Conservation (phyloP, 2,888 invertebrate species). For the Drosophila formosana region DNA sequence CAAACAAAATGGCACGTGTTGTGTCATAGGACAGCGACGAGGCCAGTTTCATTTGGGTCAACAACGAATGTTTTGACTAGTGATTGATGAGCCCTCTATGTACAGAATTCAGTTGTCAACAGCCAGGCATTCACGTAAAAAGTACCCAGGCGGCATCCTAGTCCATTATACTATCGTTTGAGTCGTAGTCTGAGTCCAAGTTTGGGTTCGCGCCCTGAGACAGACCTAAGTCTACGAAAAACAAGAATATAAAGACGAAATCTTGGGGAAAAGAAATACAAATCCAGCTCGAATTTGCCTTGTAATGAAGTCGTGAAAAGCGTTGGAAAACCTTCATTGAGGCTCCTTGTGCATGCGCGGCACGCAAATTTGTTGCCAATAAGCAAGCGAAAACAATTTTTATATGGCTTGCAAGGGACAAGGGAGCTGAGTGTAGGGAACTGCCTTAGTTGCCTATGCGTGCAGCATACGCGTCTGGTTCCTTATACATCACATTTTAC, state of each 20-base stretch:
- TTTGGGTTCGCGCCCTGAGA: constrained; percentile 9
- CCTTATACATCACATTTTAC: constrained; percentile 37
- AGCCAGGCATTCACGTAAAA: constrained; percentile 48
- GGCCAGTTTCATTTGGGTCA: constrained; percentile 53
- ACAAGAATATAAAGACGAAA: constrained; percentile 5
- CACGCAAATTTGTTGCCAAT: constrained; percentile 79
- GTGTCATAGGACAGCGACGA: constrained; percentile 22
- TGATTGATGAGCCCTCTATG: constrained; percentile 60
- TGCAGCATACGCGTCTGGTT: constrained; percentile 60
- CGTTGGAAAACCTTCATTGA: constrained; percentile 15
- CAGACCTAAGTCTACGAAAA: constrained; percentile 13
- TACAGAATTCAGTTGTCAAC: constrained; percentile 67
- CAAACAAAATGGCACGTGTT: constrained; percentile 72
- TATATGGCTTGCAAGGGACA: constrained; percentile 46
- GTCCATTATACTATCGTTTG: constrained; percentile 40
- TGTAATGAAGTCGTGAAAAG: constrained; percentile 65
- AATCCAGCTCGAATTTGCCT: constrained; percentile 46
- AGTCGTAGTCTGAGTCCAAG: not conserved
- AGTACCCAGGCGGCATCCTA: not conserved
- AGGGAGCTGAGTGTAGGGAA: not conserved
- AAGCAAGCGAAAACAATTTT: constrained; percentile 78
- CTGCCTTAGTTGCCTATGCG: constrained; percentile 65
- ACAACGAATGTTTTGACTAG: constrained; percentile 44
- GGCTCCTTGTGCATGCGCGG: constrained; percentile 60
- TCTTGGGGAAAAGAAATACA: constrained; percentile 9